These are phyloP conservation scores for Parauchenoglanis ngamensis DNA, from an alignment of 2,797 vertebrate genomes.

Conservation along the genomic window DNA sequence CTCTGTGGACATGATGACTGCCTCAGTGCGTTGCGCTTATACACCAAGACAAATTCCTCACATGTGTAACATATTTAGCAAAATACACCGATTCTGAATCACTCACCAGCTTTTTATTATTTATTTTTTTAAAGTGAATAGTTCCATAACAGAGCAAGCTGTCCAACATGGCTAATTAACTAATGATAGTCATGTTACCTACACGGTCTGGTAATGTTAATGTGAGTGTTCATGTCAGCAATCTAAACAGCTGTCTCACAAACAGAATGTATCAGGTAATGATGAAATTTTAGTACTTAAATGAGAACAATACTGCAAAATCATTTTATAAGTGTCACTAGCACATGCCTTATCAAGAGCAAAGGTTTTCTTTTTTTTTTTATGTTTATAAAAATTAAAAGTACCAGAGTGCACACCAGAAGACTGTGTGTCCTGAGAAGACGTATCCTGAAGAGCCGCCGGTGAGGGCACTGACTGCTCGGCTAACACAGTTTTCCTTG, in stretches of 20 bases:
- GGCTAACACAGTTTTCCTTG: constrained; percentile 53
- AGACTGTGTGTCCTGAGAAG: constrained; percentile 79
- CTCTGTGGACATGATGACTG: not conserved
- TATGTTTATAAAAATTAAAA: not conserved
- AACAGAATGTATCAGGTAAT: not conserved
- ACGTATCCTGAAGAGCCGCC: constrained; percentile 70
- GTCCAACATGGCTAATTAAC: not conserved
- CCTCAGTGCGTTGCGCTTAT: too few relatives aligned
- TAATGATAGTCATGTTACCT: not conserved
- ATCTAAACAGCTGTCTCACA: not conserved
- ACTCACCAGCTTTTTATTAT: not conserved
- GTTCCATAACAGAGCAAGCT: not conserved
- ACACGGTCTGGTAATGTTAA: not conserved
- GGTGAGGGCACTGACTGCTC: constrained; percentile 66
- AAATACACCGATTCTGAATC: not conserved
- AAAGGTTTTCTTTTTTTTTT: not conserved
- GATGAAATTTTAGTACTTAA: not conserved
- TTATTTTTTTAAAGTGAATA: not conserved
- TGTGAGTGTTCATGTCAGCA: not conserved
- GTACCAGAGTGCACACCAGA: constrained; percentile 67
- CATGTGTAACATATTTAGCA: not conserved
- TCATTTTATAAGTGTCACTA: too few relatives aligned
- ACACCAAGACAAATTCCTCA: not conserved
- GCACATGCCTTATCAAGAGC: not conserved
- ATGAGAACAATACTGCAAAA: not conserved